These are phyloP conservation scores for Anoura caudifer DNA, from an alignment of 2,113 vertebrate genomes.

Conservation along the genomic window DNA sequence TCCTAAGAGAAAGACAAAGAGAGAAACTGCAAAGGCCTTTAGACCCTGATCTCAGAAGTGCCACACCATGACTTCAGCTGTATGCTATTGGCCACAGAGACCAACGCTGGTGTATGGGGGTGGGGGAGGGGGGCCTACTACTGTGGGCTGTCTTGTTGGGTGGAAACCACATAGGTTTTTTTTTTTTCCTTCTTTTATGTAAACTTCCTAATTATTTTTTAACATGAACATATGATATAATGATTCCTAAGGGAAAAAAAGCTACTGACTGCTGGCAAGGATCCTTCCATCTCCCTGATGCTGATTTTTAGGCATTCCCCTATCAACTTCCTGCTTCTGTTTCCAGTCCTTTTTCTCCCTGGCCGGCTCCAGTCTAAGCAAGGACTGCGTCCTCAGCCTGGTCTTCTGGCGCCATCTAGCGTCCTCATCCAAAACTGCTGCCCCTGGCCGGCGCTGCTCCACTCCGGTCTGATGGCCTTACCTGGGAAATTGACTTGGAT, in stretches of 20 bases:
- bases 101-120: background rate
- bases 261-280: background rate
- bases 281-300: background rate
- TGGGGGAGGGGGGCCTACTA: background rate
- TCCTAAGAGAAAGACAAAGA: background rate
- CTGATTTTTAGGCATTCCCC: background rate
- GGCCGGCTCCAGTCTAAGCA: fast-evolving
- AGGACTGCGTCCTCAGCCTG: background rate
- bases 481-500: background rate
- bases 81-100: background rate
- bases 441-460: background rate
- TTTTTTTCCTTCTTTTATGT: background rate
- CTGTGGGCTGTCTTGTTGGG: too few species aligned
- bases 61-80: background rate
- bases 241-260: background rate
- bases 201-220: background rate
- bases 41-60: background rate
- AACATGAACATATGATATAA: background rate
- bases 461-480: fast-evolving
- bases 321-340: background rate
- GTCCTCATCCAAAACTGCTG: background rate
- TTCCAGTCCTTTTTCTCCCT: fast-evolving
- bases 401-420: slow-evolving; percentile 28
- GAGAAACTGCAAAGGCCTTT: background rate
- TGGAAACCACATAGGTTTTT: background rate